A percentile compares a stretch with the other conserved stretches of the same genome.
Evolutionary conservation across 2,113 vertebrate species (phyloP).

Genomic region (Aldabrachelys gigantea): DNA sequence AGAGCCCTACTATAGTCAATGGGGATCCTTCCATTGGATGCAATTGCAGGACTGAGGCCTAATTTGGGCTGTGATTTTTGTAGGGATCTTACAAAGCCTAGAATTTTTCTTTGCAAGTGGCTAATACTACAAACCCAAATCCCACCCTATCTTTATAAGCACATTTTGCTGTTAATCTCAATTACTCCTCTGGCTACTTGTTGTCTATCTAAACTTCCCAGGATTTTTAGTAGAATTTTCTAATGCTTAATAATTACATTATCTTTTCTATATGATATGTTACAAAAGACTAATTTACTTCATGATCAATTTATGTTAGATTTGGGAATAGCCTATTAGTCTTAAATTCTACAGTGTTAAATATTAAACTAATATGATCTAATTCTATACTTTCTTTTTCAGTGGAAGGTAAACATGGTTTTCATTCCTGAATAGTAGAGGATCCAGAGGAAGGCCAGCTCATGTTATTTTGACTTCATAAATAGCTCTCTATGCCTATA

Average conservation of each 20-base stretch:
- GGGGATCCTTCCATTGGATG: background rate
- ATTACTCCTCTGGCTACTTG: background rate
- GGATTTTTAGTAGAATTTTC: background rate
- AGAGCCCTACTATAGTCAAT: background rate
- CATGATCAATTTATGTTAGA: background rate
- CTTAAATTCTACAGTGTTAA: rapidly evolving
- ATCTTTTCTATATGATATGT: background rate
- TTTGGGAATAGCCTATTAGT: background rate
- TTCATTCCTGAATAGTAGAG: background rate
- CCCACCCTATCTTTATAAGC: background rate
- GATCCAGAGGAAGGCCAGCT: background rate
- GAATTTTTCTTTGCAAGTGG: background rate
- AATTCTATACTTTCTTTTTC: background rate
- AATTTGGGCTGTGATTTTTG: background rate
- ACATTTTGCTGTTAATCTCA: background rate
- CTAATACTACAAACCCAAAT: background rate
- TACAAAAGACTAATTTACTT: background rate
- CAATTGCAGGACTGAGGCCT: background rate
- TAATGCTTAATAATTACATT: background rate
- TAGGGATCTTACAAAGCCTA: background rate
- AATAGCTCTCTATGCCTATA: background rate
- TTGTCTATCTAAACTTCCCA: background rate
- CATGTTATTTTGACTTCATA: background rate
- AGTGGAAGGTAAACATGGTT: background rate
- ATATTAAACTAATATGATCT: background rate